phyloP scores from a whole-genome alignment of 2,888 invertebrate genomes.

The Rotaria socialis region DNA sequence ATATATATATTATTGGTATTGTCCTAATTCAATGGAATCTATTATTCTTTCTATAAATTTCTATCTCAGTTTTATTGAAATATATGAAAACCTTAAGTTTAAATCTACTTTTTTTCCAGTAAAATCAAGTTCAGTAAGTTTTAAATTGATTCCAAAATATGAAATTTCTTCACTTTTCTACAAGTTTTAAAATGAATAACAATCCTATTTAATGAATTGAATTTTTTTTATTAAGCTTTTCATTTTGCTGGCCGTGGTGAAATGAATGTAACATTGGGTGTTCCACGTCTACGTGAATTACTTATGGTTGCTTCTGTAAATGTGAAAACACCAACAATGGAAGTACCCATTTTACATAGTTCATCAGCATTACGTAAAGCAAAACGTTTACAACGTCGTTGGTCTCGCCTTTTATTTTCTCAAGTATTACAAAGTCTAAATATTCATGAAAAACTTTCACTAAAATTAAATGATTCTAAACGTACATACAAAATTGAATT shows the following conservation, averaged over 20 bases:
- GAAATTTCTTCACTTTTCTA: too few relatives aligned
- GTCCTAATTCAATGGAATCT: too few relatives aligned
- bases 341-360: conserved; percentile 72
- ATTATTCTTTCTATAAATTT: too few relatives aligned
- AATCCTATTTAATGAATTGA: too few relatives aligned
- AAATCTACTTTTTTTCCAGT: too few relatives aligned
- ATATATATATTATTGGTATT: too few relatives aligned
- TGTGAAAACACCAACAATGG: conserved; percentile 92
- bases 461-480: background rate
- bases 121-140: too few relatives aligned
- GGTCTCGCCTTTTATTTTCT: conserved; percentile 32
- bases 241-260: conserved; percentile 99
- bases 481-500: background rate
- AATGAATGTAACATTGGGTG: conserved; percentile 99
- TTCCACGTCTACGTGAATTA: conserved; percentile 90
- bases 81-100: too few relatives aligned
- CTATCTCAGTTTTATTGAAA: too few relatives aligned
- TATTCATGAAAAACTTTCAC: background rate
- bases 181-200: too few relatives aligned
- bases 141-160: too few relatives aligned
- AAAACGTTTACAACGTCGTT: conserved; percentile 28
- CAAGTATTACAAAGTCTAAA: background rate
- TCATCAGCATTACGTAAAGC: conserved; percentile 21
- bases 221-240: conserved; percentile 66
- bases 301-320: conserved; percentile 86